Evolutionary conservation across 2,797 vertebrate species (phyloP).

Genomic region (Xyrichtys novacula): DNA sequence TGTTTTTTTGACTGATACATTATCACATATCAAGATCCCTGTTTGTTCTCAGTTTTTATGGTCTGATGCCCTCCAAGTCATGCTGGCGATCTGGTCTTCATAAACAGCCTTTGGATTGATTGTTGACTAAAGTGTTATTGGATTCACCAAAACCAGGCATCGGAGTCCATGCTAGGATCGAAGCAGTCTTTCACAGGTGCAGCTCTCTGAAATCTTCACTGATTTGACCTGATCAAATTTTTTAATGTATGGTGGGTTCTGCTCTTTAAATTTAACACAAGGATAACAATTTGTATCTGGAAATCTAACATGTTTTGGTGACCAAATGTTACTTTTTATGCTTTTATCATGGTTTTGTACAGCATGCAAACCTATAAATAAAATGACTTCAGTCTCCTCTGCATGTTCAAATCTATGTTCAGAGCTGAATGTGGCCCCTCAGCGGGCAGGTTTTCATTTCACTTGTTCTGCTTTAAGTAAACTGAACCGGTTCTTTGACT

Average conservation of each 20-base stretch:
- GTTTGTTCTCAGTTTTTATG: constrained; percentile 47
- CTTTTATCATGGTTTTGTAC: constrained; percentile 86
- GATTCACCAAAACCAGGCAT: neutral
- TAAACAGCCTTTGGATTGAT: constrained; percentile 2
- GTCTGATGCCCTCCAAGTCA: constrained; percentile 37
- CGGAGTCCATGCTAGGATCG: too few relatives aligned
- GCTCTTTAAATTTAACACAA: constrained; percentile 22
- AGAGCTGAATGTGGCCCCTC: constrained; percentile 22
- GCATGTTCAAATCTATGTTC: constrained; percentile 59
- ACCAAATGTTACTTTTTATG: constrained; percentile 75
- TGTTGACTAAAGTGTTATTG: neutral
- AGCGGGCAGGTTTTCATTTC: constrained; percentile 19
- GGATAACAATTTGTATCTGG: constrained; percentile 71
- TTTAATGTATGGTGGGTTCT: constrained; percentile 46
- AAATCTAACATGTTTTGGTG: constrained; percentile 65
- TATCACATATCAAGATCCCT: constrained; percentile 34
- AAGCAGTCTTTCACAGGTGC: too few relatives aligned
- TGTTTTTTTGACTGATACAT: constrained; percentile 46
- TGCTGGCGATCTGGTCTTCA: constrained; percentile 10
- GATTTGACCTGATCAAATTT: constrained; percentile 39
- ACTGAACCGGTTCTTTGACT: constrained; percentile 44
- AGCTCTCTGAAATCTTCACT: neutral
- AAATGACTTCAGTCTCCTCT: constrained; percentile 74
- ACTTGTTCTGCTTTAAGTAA: constrained; percentile 51
- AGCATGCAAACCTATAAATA: constrained; percentile 82